These are phyloP conservation scores for Philotrypesis tridentata DNA, from an alignment of 1,140 invertebrate species.

Conservation along the genomic window DNA sequence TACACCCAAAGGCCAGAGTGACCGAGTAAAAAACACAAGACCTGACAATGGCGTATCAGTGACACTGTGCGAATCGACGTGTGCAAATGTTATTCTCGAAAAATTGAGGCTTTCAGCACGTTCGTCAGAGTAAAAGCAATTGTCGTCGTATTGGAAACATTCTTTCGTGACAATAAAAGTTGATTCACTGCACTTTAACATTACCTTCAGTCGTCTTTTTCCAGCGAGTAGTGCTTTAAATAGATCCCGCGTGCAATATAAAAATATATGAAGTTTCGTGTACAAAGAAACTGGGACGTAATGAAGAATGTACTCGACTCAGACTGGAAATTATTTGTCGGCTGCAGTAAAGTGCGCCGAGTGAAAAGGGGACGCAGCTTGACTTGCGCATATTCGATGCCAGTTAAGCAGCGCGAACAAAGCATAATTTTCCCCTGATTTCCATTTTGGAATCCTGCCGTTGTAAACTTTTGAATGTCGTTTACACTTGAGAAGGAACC, in stretches of 20 bases:
- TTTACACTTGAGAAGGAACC: not conserved
- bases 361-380: conserved; percentile 11
- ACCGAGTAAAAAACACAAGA: not conserved
- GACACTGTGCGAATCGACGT: not conserved
- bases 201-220: too few species aligned
- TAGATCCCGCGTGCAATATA: too few species aligned
- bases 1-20: not conserved
- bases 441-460: not conserved
- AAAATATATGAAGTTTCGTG: not conserved
- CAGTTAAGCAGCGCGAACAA: not conserved
- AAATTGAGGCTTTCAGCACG: not conserved
- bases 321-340: conserved; percentile 3
- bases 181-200: not conserved
- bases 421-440: conserved; percentile 4
- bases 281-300: not conserved
- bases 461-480: not conserved
- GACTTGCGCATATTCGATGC: conserved; percentile 17
- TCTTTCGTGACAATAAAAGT: not conserved
- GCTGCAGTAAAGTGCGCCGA: not conserved
- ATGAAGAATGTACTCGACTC: not conserved
- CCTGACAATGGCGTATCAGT: not conserved
- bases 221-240: too few species aligned
- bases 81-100: not conserved
- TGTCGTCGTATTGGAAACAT: not conserved
- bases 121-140: not conserved